These are phyloP conservation scores for Ceuthmochares aereus DNA, from an alignment of 2,113 vertebrate genomes.

Conservation along the genomic window DNA sequence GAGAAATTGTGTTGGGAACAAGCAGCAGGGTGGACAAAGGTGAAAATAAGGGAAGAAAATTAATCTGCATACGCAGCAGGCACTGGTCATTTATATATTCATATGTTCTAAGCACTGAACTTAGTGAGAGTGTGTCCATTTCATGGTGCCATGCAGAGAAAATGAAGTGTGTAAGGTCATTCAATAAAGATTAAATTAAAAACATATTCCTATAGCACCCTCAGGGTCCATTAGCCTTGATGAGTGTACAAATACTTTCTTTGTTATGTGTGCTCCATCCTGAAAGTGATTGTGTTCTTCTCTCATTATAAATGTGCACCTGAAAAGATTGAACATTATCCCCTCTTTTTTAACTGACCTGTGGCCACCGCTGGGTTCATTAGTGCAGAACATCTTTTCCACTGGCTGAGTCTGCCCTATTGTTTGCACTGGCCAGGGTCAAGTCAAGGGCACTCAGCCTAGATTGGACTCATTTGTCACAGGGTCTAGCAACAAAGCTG, in stretches of 20 bases:
- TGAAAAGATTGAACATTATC: constrained; percentile 96
- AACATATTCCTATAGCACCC: constrained; percentile 85
- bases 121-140: constrained; percentile 90
- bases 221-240: constrained; percentile 86
- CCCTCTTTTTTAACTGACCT: constrained; percentile 87
- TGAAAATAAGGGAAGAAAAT: constrained; percentile 85
- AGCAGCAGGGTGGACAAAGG: constrained; percentile 83
- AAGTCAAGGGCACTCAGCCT: constrained; percentile 98
- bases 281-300: constrained; percentile 85
- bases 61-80: constrained; percentile 98
- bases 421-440: constrained; percentile 97
- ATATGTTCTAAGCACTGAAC: constrained; percentile 87
- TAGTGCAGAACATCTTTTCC: constrained; percentile 99
- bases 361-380: constrained; percentile 94
- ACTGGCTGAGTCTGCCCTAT: constrained; percentile 97
- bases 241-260: constrained; percentile 86
- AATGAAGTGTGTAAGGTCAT: constrained; percentile 86
- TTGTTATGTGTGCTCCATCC: constrained; percentile 80
- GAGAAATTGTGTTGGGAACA: constrained; percentile 44
- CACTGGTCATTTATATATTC: constrained; percentile 91
- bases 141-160: constrained; percentile 86
- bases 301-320: constrained; percentile 98
- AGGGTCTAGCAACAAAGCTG: constrained; percentile 93
- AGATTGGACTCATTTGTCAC: constrained; percentile 99
- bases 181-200: constrained; percentile 89